These are phyloP conservation scores for Acanthococcus lagerstroemiae DNA, from an alignment of 2,888 invertebrate genomes.

Conservation along the genomic window DNA sequence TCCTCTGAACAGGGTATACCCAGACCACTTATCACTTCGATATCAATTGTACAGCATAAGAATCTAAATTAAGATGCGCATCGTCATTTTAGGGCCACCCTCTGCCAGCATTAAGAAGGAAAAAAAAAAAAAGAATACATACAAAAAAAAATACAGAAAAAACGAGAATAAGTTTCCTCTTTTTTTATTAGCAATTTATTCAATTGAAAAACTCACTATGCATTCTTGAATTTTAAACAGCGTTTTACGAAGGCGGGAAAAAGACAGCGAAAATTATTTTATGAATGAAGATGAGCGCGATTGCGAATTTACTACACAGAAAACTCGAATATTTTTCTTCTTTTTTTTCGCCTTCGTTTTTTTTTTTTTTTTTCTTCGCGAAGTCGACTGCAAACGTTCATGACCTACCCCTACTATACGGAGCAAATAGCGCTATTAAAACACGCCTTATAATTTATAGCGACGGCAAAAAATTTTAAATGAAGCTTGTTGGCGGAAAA, in stretches of 20 bases:
- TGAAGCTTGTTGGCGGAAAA: conserved; percentile 30
- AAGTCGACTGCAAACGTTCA: conserved; percentile 21
- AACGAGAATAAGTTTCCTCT: background rate
- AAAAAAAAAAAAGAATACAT: conserved; percentile 6
- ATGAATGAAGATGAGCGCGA: conserved; percentile 30
- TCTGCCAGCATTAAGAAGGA: background rate
- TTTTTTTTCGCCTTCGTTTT: background rate
- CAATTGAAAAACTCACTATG: conserved; percentile 23
- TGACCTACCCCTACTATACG: conserved; percentile 27
- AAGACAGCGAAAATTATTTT: conserved; percentile 24
- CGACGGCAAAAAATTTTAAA: conserved; percentile 30
- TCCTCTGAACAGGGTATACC: too few species aligned
- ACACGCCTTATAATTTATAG: conserved; percentile 30
- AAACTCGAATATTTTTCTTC: conserved; percentile 22
- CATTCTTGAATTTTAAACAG: conserved; percentile 23
- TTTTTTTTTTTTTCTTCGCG: conserved; percentile 2
- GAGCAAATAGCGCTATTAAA: conserved; percentile 29
- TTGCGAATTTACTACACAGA: conserved; percentile 25
- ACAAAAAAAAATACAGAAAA: background rate
- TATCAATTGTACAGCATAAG: too few species aligned
- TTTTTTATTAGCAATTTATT: conserved; percentile 30
- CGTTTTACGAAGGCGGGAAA: background rate
- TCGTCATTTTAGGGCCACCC: too few species aligned
- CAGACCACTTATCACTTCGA: too few species aligned
- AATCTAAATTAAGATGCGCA: too few species aligned